Base-by-base conservation (phyloP, 2,888 invertebrate genomes). In the Podabrus alpinus region DNA sequence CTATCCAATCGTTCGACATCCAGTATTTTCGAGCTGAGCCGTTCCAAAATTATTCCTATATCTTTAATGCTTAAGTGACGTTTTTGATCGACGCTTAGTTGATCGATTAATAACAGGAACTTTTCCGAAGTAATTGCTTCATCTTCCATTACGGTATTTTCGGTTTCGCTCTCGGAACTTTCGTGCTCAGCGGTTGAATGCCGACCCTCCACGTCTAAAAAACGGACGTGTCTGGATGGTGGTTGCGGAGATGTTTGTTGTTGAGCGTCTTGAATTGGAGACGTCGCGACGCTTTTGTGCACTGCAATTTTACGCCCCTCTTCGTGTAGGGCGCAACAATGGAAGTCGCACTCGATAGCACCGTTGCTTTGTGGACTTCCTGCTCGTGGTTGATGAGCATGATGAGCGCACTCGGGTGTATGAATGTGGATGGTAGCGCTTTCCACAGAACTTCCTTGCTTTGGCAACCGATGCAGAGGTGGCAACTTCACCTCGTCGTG, bases 271-370 rank as follows among this genome's bases (percentile, higher is more conserved):
- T 95, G 96, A 78, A 97, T 96, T 83, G 97, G 96, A 78, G 97
- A 96, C 81, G 97, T 96, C 82, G 96, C 96, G 81, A 96, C 96
- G 86, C 94, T 95, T 88, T 96, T 96, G 89, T 95, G 95, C 80
- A 96, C 95, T 80, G 96, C 95, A 85, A 97, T 96, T 85, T 95
- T 93, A 77, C 96, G 92, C 9, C 96, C 96, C 87, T 96, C 97
- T 88, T 97, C 96, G 91, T 97, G 97, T 83, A 97, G 90, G 79
- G 97, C 95, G 89, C 97, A 97, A 88, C 97, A 97, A 88, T 97
- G 97, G 89, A 97, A 97, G 89, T 97, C 97, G 90, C 97, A 97
- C 88, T 97, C 96, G 80, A 89, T 86, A 84, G 89, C 86, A 85
- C 90, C 88, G 85, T 90, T 89, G 80, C 85, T 91, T 89, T 84